Evolutionary conservation across 2,113 vertebrate species (phyloP), one percentile per base, ranked within the genome.

Genomic region (Papio anubis): DNA sequence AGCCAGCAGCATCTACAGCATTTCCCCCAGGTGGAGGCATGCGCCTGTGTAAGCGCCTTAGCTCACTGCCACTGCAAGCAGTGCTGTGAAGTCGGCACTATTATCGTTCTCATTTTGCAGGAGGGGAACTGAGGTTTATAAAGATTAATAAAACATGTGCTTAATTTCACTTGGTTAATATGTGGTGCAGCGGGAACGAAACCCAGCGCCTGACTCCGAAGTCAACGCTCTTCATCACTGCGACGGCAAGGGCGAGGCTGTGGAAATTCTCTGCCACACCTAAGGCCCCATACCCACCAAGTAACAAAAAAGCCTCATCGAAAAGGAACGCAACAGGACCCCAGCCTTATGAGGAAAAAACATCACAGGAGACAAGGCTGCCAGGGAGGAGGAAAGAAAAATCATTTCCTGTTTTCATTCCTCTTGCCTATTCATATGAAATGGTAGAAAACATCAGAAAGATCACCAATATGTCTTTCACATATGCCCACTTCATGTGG

Each of bases 21-120:
- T 20, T 82, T 82, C 32, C 38, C 84, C 35, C 4, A 16, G 25
- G n/a, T 13, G 21, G 13, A 2, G 43, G 32, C n/a, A 25, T 0
- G 1, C 11, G 38, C 12, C 55, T 17, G 11, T 23, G 18, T 25
- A 50, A 59, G 6, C 0, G 0, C 23, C 55, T 17, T n/a, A 35
- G 4, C 27, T 35, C 12, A 12, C 45, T 16, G 23, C 45, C 32
- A 38, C 14, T 57, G 52, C 10, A 45, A 20, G 27, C 40, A 5
- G 16, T 38, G 48, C 76, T 25, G 40, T 27, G 35, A 20, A 21
- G 59, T 4, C 35, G 4, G 27, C 23, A 52, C 14, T 25, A 16
- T 18, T 43, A 76, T 25, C 38, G 14, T 35, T 75, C 23, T 90
- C 89, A 68, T n/a, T 84, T 80, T 80, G 40, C 10, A 76, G 75